Evolutionary conservation across 2,113 vertebrate species (phyloP), one percentile per base, ranked within the genome.

Genomic region (Oreochromis spilurus): DNA sequence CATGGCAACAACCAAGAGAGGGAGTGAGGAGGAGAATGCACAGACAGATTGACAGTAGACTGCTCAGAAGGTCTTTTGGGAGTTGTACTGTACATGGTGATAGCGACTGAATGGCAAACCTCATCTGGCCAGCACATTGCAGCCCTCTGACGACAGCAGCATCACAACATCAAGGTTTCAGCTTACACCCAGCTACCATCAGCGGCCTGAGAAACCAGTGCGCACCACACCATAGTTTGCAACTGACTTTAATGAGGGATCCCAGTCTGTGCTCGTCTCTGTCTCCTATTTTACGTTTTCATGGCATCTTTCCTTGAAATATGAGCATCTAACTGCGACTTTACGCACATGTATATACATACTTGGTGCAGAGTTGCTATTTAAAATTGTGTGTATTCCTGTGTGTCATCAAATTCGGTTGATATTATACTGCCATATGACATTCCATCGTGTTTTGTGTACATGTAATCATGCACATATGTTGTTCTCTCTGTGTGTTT

Each of bases 41-140:
- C 72, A 88, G 48, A 43, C 21, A 86, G 83, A 85, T n/a, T 88
- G 87, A 87, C 67, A 62, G 38, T 40, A 19, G 50, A 10, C 52
- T 82, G 55, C 81, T 85, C 70, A 70, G 45, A 84, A 29, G 50
- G 57, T 40, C 53, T 79, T 54, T 11, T 40, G 60, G 70, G 67
- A 82, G 78, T 72, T 43, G 29, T 16, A 79, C 82, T 88, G 84
- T 88, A 82, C 58, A 45, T 1, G 29, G 57, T 7, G 79, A 88
- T 87, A 21, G 26, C 21, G 55, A 90, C 79, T 11, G 13, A 77
- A 77, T 34, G 19, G 55, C 29, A 7, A 7, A 62, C 48, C 81
- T 95, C 93, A 95, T 93, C 88, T 95, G 93, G 94, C 62, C 26
- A 4, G 17, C 90, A 95, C 84, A 94, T 87, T 93, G 87, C 87